Conservation (phyloP, 2,888 invertebrate genomes). For the Lordiphosa andalusiaca region DNA sequence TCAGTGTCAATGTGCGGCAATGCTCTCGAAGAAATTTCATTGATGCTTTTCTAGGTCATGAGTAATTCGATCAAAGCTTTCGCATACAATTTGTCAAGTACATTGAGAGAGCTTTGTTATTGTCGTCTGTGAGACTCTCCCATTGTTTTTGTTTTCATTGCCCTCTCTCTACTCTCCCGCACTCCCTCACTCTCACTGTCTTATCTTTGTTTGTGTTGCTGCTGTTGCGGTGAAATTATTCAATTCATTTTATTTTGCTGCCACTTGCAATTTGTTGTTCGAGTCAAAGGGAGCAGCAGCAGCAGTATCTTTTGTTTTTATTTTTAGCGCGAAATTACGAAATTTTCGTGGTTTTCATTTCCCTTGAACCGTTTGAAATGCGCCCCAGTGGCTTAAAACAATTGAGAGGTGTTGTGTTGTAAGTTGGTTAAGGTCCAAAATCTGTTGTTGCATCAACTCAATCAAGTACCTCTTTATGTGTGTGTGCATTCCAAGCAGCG, state of each 20-base stretch:
- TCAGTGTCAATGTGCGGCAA: too few species aligned
- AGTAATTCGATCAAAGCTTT: too few species aligned
- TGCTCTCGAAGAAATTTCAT: too few species aligned
- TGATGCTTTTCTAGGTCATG: too few species aligned
- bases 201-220: constrained; percentile 38
- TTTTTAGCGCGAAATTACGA: constrained; percentile 40
- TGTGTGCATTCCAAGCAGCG: constrained; percentile 52
- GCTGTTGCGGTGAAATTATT: constrained; percentile 33
- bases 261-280: constrained; percentile 28
- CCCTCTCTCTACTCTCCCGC: constrained; percentile 1
- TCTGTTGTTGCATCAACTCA: background rate
- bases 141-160: background rate
- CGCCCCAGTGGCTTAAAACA: too few species aligned
- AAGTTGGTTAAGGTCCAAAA: constrained; percentile 31
- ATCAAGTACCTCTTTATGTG: constrained; percentile 14
- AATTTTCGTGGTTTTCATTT: constrained; percentile 11
- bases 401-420: constrained; percentile 32
- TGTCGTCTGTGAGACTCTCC: too few species aligned
- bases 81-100: too few species aligned
- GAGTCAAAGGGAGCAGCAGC: constrained; percentile 2
- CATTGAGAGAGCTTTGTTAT: too few species aligned
- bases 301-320: constrained; percentile 15
- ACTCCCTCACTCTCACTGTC: constrained; percentile 1
- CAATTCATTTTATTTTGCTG: constrained; percentile 22
- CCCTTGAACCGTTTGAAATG: constrained; percentile 29